Base-by-base conservation (phyloP, 1,140 invertebrate genomes). In the Conus ventricosus region DNA sequence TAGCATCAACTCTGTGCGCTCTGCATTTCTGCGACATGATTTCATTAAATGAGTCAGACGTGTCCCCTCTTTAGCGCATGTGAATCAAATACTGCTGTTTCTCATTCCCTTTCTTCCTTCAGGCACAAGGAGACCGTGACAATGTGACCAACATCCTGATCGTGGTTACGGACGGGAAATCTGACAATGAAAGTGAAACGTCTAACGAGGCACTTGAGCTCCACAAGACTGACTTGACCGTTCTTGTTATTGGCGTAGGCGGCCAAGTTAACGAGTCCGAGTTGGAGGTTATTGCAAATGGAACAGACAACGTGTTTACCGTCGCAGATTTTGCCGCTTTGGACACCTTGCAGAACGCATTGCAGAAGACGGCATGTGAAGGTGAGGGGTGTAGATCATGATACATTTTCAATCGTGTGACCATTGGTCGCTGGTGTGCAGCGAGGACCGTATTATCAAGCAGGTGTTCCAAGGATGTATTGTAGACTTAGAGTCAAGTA, bases 221-320 rank as follows among this genome's bases (percentile, higher is more conserved):
- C 11, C 90, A 92, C 54, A 84, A 80, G 15, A 81, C 87, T 23
- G 90, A 89, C n/a, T 89, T 92, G 27, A 88, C 91, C 83, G 88
- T 93, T 17, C 93, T 89, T 82, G 91, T 91, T 51, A 91, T 93
- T 57, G 92, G 92, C 54, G 90, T 93, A 60, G 92, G 92, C 1
- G 90, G 83, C 87, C 89, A 89, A 17, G 88, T 91, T 39, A 87
- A 89, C 55, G 20, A 80, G 17, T 53, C 85, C 6, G 92, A 93
- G 76, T 78, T 39, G 39, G 39, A 39, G 39, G 3, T 39, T 39
- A 39, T 39, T 39, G 39, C 39, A 39, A 39, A 39, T 93, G 57
- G 80, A 88, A 20, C 39, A 4, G 67, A 87, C 10, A 88, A 91
- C 67, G 92, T 92, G 5, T 91, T 93, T 67, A 91, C 89, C 6